phyloP scores from a whole-genome alignment of 2,113 vertebrate genomes.

The Pseudorasbora parva region DNA sequence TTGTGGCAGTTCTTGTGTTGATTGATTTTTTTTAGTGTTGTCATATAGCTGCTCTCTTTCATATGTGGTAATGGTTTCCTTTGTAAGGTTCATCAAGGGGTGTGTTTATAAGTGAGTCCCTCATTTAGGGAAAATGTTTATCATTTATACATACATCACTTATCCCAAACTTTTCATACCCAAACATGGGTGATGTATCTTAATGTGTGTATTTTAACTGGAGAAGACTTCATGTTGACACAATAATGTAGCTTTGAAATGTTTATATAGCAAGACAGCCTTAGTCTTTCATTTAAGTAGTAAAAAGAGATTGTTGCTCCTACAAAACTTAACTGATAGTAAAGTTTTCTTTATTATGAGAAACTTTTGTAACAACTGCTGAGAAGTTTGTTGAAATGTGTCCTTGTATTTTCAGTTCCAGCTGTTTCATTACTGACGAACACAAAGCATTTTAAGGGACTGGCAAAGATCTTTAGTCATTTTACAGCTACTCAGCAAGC shows the following conservation, averaged over 20 bases:
- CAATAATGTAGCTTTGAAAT: neutral
- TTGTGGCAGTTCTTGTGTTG: neutral
- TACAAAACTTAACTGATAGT: neutral
- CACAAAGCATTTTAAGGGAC: constrained; percentile 4
- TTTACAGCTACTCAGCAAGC: constrained; percentile 30
- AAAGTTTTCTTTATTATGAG: neutral
- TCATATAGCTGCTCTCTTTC: neutral
- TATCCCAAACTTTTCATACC: too few relatives aligned
- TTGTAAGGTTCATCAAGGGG: neutral
- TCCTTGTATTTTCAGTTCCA: constrained; percentile 10
- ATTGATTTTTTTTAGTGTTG: neutral
- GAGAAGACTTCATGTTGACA: neutral
- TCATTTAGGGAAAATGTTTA: neutral
- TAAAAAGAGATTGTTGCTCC: neutral
- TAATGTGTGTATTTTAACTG: neutral
- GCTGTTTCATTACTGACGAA: constrained; percentile 4
- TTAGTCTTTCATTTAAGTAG: neutral
- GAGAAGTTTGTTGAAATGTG: neutral
- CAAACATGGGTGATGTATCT: too few relatives aligned
- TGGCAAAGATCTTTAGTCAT: constrained; percentile 15
- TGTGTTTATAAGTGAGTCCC: neutral
- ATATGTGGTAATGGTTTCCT: neutral
- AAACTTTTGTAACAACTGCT: neutral
- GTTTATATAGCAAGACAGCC: neutral
- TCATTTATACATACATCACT: too few relatives aligned